Percentiles rank a stretch among this genome's conserved stretches.
Evolutionary conservation across 1,140 invertebrate species (phyloP).

Genomic region (Branchinecta lynchi): DNA sequence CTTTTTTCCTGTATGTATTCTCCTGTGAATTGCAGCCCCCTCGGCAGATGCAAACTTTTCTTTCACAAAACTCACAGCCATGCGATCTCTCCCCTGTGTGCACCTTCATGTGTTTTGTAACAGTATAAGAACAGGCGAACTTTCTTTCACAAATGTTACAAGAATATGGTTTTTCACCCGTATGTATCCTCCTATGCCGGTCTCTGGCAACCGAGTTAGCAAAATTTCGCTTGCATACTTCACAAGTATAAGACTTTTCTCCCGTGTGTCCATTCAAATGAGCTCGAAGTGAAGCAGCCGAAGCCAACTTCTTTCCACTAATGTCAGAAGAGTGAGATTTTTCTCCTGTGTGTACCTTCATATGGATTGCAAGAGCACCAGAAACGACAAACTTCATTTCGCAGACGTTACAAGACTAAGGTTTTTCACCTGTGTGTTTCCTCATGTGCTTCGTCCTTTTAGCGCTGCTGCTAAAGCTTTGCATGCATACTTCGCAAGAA

Average conservation of each 20-base stretch:
- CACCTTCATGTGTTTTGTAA: too few relatives aligned
- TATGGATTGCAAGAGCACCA: slow-evolving; percentile 42
- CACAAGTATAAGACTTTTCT: slow-evolving; percentile 75
- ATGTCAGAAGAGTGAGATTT: slow-evolving; percentile 32
- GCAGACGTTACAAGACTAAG: slow-evolving; percentile 87
- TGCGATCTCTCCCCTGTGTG: too few relatives aligned
- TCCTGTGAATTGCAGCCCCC: too few relatives aligned
- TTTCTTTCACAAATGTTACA: too few relatives aligned
- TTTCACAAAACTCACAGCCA: too few relatives aligned
- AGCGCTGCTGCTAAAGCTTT: slow-evolving; percentile 46
- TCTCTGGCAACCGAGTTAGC: slow-evolving; percentile 97
- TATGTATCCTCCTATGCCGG: slow-evolving; percentile 74
- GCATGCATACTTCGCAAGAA: slow-evolving; percentile 44
- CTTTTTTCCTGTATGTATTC: too few relatives aligned
- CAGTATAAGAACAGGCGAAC: too few relatives aligned
- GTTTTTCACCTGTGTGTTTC: slow-evolving; percentile 49
- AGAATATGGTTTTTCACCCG: slow-evolving; percentile 41
- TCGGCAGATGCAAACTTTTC: too few relatives aligned
- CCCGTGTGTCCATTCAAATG: slow-evolving; percentile 90
- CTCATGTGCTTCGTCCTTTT: slow-evolving; percentile 47
- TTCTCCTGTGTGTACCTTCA: too few relatives aligned
- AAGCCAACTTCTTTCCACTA: slow-evolving; percentile 45
- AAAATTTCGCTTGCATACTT: slow-evolving; percentile 73
- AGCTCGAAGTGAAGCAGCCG: slow-evolving; percentile 78
- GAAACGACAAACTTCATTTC: slow-evolving; percentile 60